Conservation (phyloP, 1,140 invertebrate genomes). For the Harlomillsia oculata region DNA sequence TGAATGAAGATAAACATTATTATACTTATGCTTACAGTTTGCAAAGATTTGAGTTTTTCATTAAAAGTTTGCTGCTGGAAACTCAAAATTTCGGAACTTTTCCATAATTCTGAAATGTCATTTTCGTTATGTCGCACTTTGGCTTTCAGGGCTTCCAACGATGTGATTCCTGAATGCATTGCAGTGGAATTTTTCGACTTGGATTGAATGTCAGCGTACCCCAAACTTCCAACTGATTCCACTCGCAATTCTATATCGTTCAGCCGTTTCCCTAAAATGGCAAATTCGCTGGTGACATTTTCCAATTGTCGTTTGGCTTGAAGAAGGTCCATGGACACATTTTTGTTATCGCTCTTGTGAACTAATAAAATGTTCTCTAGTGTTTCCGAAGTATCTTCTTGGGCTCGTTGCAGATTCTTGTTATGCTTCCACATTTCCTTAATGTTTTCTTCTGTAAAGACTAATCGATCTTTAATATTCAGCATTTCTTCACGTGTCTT, state of each 20-base stretch:
- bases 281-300: neutral
- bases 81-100: constrained; percentile 19
- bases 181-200: too few relatives aligned
- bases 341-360: constrained; percentile 19
- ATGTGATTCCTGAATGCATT: too few relatives aligned
- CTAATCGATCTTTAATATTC: constrained; percentile 22
- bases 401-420: neutral
- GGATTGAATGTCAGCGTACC: too few relatives aligned
- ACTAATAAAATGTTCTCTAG: constrained; percentile 17
- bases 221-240: too few relatives aligned
- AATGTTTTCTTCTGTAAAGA: constrained; percentile 1
- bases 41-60: constrained; percentile 10
- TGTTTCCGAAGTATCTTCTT: constrained; percentile 11
- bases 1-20: neutral
- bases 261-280: too few relatives aligned
- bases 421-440: constrained; percentile 14
- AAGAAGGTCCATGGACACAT: constrained; percentile 7
- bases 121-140: constrained; percentile 14
- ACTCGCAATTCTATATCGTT: too few relatives aligned
- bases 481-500: constrained; percentile 20
- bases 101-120: constrained; percentile 23
- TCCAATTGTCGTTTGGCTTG: constrained; percentile 2
- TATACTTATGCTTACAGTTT: constrained; percentile 4
- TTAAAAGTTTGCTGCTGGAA: constrained; percentile 18
- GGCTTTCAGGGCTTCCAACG: neutral